Evolutionary conservation across 2,113 vertebrate genomes (phyloP).

Genomic region (Lampris incognitus): DNA sequence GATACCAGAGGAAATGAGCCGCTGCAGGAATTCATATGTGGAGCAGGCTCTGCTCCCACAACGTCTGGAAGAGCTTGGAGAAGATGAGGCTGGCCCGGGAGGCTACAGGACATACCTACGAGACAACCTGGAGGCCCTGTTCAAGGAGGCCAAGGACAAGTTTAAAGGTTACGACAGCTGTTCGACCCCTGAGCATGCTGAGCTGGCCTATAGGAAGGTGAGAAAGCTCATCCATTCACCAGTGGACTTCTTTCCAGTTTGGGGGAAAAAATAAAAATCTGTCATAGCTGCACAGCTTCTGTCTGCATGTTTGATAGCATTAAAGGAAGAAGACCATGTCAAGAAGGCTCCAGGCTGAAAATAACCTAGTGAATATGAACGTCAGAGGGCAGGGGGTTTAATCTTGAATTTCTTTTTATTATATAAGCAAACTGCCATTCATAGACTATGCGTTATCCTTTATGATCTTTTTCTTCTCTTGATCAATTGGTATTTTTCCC

Average conservation of each 20-base stretch:
- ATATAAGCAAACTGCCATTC: constrained; percentile 35
- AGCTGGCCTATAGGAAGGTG: constrained; percentile 95
- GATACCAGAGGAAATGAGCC: constrained; percentile 92
- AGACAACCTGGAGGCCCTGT: constrained; percentile 88
- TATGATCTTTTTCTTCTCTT: not conserved
- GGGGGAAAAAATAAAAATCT: no score
- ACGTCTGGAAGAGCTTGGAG: constrained; percentile 87
- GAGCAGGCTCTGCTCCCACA: constrained; percentile 89
- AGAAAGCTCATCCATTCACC: not conserved
- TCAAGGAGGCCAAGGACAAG: constrained; percentile 96
- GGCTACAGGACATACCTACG: constrained; percentile 84
- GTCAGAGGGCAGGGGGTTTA: not conserved
- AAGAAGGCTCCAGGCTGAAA: not conserved
- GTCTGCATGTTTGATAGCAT: not conserved
- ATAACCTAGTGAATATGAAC: not conserved
- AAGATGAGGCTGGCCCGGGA: constrained; percentile 78
- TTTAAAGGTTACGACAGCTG: constrained; percentile 93
- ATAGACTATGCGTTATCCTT: constrained; percentile 8
- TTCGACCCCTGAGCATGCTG: constrained; percentile 88
- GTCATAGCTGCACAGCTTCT: not conserved
- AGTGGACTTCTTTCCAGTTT: not conserved
- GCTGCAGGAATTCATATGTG: constrained; percentile 90
- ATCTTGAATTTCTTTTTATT: constrained; percentile 15
- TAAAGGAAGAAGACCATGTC: not conserved
- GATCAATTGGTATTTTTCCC: constrained; percentile 38